A percentile compares a stretch with the other conserved stretches of the same genome.
phyloP scores from a whole-genome alignment of 2,113 vertebrate genomes.

The Merops nubicus region DNA sequence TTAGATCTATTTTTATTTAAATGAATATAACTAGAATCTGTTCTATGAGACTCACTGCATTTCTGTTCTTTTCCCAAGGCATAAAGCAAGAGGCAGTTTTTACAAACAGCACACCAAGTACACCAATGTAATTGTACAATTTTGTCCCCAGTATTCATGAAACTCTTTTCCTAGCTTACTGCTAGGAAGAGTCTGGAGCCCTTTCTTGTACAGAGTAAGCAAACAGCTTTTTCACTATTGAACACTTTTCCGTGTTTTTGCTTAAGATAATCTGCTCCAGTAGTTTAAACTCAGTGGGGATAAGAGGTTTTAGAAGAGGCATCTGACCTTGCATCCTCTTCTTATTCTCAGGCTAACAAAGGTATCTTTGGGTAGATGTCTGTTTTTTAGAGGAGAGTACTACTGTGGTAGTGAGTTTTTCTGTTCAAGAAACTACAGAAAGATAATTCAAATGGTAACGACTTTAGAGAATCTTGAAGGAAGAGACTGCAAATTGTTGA shows the following conservation, averaged over 20 bases:
- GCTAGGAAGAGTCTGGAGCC: neutral
- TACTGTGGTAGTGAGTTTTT: neutral
- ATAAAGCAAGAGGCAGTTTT: neutral
- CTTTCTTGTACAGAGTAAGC: neutral
- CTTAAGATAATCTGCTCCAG: neutral
- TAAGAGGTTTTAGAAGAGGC: neutral
- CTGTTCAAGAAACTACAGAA: neutral
- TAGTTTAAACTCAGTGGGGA: neutral
- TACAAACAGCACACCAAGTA: neutral
- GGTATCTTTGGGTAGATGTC: neutral
- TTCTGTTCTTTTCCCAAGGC: neutral
- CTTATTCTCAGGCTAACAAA: neutral
- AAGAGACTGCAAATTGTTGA: neutral
- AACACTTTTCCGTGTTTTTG: neutral
- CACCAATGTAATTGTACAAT: neutral
- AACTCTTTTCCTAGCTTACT: neutral
- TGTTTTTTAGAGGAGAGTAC: neutral
- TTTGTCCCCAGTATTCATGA: neutral
- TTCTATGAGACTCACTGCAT: neutral
- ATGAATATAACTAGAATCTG: neutral
- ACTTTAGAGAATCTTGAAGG: neutral
- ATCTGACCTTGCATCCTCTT: neutral
- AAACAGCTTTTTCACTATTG: neutral
- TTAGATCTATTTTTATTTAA: neutral
- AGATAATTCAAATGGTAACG: neutral